Evolutionary conservation across 2,888 invertebrate species (phyloP).

Genomic region (Dascillus cervinus): DNA sequence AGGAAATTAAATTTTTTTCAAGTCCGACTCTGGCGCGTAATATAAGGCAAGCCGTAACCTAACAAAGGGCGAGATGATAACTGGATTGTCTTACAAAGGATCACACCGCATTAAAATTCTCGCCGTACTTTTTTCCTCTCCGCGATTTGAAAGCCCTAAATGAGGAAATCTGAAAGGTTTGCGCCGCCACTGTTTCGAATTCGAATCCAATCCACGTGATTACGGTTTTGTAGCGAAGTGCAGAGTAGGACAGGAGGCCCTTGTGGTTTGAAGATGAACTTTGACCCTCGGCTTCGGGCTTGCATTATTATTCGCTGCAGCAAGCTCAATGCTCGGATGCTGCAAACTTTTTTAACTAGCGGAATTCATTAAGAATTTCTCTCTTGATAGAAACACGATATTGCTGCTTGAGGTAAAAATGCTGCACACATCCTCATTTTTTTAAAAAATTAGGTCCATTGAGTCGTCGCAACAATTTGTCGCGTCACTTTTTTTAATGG

Average conservation of each 20-base stretch:
- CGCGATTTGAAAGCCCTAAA: slow-evolving; percentile 15
- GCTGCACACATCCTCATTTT: slow-evolving; percentile 37
- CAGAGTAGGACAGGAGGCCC: slow-evolving; percentile 24
- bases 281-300: slow-evolving; percentile 32
- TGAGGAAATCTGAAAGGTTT: slow-evolving; percentile 12
- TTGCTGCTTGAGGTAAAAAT: slow-evolving; percentile 40
- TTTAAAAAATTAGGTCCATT: no score
- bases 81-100: slow-evolving; percentile 4
- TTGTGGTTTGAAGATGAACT: slow-evolving; percentile 33
- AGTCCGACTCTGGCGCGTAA: neutral
- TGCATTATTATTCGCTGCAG: slow-evolving; percentile 42
- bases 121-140: no score
- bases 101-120: neutral
- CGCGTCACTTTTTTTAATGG: slow-evolving; percentile 35
- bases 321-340: slow-evolving; percentile 39
- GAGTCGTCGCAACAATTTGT: slow-evolving; percentile 10
- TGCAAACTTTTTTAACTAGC: slow-evolving; percentile 44
- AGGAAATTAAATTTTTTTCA: neutral
- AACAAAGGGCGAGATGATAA: slow-evolving; percentile 7
- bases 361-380: slow-evolving; percentile 44
- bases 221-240: slow-evolving; percentile 19
- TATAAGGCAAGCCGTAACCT: slow-evolving; percentile 4
- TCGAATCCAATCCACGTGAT: slow-evolving; percentile 25
- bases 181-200: slow-evolving; percentile 21
- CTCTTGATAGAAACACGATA: slow-evolving; percentile 42